Conservation (phyloP, 2,797 vertebrate genomes). For the Sebastes iracundus region DNA sequence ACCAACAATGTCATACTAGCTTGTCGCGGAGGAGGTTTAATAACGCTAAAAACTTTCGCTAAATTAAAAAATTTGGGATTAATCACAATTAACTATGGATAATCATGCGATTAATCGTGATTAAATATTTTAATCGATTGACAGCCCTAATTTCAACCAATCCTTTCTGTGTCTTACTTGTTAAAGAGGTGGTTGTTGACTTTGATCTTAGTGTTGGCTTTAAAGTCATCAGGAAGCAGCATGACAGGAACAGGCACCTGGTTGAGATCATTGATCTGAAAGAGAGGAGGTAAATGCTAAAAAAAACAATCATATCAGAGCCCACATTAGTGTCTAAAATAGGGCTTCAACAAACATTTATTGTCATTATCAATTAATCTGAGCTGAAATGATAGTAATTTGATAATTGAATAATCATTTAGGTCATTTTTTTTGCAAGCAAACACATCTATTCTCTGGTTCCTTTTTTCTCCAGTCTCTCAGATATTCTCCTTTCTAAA, state of each 20-base stretch:
- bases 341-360: neutral
- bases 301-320: neutral
- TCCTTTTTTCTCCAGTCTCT: neutral
- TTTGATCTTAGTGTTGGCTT: slow-evolving; percentile 96
- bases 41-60: too few species aligned
- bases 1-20: too few species aligned
- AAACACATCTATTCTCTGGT: neutral
- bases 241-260: slow-evolving; percentile 94
- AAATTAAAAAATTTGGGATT: too few species aligned
- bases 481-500: neutral
- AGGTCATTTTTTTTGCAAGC: neutral
- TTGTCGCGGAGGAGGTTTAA: too few species aligned
- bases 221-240: slow-evolving; percentile 95
- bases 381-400: neutral
- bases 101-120: too few species aligned
- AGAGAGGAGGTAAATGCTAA: neutral
- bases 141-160: neutral
- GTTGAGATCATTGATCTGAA: slow-evolving; percentile 92
- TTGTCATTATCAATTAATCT: neutral
- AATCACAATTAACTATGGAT: too few species aligned
- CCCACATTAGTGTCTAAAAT: neutral
- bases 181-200: slow-evolving; percentile 98
- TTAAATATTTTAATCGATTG: neutral
- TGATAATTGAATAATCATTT: neutral
- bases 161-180: slow-evolving; percentile 80